Evolutionary conservation across 1,140 invertebrate species (phyloP).

Genomic region (Danaus melanippus): DNA sequence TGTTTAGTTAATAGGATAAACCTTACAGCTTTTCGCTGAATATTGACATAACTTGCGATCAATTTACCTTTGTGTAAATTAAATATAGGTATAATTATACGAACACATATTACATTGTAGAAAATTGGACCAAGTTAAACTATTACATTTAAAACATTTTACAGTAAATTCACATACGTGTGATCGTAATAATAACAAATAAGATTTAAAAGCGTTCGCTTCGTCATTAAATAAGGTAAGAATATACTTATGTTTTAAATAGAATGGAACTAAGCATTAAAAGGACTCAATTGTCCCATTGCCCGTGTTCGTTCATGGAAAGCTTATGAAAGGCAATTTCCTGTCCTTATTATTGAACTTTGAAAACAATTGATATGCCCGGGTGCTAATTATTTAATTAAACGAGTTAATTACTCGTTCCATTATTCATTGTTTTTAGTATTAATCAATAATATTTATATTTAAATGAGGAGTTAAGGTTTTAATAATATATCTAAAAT

Average conservation of each 20-base stretch:
- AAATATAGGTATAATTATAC: slow-evolving; percentile 2
- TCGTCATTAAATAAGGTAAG: too few species aligned
- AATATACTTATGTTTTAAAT: too few species aligned
- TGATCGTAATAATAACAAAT: not conserved
- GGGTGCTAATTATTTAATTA: too few species aligned
- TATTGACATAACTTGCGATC: too few species aligned
- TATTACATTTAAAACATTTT: not conserved
- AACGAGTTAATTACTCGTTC: too few species aligned
- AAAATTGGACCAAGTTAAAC: not conserved
- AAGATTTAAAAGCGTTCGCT: too few species aligned
- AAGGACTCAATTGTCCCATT: too few species aligned
- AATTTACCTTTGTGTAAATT: not conserved
- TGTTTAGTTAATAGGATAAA: slow-evolving; percentile 13
- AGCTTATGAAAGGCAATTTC: too few species aligned
- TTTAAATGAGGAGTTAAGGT: slow-evolving; percentile 2
- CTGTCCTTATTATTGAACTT: too few species aligned
- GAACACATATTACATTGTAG: not conserved
- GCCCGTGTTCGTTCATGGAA: too few species aligned
- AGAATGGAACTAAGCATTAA: too few species aligned
- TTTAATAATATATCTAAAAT: not conserved
- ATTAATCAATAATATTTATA: slow-evolving; percentile 3
- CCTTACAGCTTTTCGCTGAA: slow-evolving; percentile 6
- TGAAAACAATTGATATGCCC: too few species aligned
- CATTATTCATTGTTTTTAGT: not conserved
- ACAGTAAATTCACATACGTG: not conserved